Evolutionary conservation across 2,797 vertebrate species (phyloP).

Genomic region (Girardinus metallicus): DNA sequence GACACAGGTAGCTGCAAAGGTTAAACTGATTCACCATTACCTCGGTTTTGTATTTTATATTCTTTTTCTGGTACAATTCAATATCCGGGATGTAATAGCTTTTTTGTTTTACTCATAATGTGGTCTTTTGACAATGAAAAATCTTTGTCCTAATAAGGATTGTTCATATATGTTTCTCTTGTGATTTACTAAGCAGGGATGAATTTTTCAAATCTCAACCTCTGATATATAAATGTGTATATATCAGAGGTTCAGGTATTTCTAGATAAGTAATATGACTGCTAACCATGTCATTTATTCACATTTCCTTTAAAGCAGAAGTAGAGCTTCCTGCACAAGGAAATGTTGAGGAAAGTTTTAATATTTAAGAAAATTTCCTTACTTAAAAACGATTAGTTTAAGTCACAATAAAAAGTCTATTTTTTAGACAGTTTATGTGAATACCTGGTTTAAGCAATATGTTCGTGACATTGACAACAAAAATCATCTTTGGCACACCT

Average conservation of each 20-base stretch:
- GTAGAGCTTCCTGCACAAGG: too few relatives aligned
- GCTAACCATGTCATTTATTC: background rate
- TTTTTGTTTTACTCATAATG: background rate
- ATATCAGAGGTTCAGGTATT: background rate
- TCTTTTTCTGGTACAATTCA: background rate
- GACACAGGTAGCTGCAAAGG: constrained; percentile 16
- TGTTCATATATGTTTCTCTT: background rate
- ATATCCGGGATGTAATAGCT: background rate
- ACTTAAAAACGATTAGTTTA: background rate
- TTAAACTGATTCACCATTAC: constrained; percentile 7
- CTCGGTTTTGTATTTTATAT: background rate
- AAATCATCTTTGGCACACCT: background rate
- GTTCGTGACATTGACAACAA: background rate
- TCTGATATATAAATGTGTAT: background rate
- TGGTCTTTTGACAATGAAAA: background rate
- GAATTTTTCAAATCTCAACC: constrained; percentile 6
- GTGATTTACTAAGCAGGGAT: background rate
- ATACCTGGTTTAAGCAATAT: background rate
- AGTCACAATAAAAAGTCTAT: background rate
- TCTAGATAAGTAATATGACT: background rate
- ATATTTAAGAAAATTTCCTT: background rate
- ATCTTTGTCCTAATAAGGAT: background rate
- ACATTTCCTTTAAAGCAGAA: background rate
- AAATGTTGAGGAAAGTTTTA: too few relatives aligned
- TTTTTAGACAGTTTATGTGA: background rate